These are phyloP conservation scores for Syngnathus floridae DNA, from an alignment of 2,113 vertebrate genomes.

Conservation along the genomic window DNA sequence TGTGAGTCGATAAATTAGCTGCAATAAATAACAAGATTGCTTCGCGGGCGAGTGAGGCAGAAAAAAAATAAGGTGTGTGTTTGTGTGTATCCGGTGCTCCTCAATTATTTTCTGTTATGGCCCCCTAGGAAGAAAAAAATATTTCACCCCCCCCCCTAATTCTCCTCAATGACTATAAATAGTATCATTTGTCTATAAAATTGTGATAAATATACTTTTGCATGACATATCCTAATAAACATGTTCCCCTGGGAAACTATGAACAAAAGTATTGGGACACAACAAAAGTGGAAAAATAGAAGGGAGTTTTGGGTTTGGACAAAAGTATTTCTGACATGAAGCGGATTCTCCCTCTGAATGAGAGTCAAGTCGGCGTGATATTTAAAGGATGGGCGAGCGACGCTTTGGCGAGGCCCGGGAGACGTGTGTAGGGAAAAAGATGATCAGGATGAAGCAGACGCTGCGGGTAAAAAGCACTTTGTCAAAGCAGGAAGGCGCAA, in stretches of 20 bases:
- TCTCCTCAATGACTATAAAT: no score
- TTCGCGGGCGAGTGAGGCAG: background rate
- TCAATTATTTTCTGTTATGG: no score
- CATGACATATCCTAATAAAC: no score
- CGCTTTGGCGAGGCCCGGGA: background rate
- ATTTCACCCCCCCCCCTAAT: no score
- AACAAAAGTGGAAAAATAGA: no score
- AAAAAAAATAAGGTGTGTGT: background rate
- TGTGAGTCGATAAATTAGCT: conserved; percentile 1
- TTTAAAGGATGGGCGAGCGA: background rate
- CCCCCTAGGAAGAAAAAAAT: no score
- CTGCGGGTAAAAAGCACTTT: conserved; percentile 7
- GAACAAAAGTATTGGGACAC: background rate
- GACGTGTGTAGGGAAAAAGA: background rate
- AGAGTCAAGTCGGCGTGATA: background rate
- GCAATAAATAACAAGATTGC: background rate
- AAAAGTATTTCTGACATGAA: background rate
- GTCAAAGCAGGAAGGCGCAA: conserved; percentile 1
- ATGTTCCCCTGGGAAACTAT: no score
- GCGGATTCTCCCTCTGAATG: background rate
- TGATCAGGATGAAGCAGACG: background rate
- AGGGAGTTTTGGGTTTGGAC: background rate
- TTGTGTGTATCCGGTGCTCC: background rate
- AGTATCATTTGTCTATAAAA: no score
- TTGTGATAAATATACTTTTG: no score